A percentile compares a stretch with the other conserved stretches of the same genome.
These are phyloP conservation scores for Phataginus tetradactyla DNA, from an alignment of 2,797 vertebrate species.

Conservation along the genomic window DNA sequence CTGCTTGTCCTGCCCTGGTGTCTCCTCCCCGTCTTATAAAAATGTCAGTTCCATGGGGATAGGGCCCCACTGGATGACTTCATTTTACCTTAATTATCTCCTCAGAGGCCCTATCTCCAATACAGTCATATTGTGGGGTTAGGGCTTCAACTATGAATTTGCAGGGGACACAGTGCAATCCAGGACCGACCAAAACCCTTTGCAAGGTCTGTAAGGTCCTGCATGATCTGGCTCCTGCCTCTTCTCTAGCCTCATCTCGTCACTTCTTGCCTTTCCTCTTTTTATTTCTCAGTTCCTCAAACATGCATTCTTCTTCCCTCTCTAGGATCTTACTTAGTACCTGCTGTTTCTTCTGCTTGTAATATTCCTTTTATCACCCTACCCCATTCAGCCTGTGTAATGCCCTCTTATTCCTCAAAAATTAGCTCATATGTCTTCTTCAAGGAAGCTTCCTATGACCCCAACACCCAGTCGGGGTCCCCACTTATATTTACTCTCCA, in stretches of 20 bases:
- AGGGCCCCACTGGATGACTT: background rate
- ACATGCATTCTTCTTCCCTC: background rate
- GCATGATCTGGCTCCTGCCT: background rate
- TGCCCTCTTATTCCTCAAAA: background rate
- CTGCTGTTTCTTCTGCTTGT: background rate
- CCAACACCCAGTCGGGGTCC: background rate
- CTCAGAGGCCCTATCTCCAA: background rate
- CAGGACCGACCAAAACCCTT: background rate
- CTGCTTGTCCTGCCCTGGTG: fast-evolving
- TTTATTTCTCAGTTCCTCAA: conserved; percentile 10
- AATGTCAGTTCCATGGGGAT: background rate
- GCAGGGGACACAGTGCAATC: background rate
- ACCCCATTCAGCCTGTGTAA: background rate
- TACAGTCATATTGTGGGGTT: background rate
- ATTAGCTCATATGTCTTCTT: background rate
- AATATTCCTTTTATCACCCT: too few relatives aligned
- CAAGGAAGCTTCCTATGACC: background rate
- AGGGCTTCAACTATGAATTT: background rate
- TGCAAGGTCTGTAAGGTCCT: too few relatives aligned
- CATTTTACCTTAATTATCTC: background rate
- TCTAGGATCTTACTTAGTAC: background rate
- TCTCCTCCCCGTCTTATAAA: background rate
- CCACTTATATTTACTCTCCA: background rate
- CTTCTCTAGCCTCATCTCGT: background rate
- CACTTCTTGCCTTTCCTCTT: background rate